Conservation (phyloP, 2,797 vertebrate species). For the Falco biarmicus region DNA sequence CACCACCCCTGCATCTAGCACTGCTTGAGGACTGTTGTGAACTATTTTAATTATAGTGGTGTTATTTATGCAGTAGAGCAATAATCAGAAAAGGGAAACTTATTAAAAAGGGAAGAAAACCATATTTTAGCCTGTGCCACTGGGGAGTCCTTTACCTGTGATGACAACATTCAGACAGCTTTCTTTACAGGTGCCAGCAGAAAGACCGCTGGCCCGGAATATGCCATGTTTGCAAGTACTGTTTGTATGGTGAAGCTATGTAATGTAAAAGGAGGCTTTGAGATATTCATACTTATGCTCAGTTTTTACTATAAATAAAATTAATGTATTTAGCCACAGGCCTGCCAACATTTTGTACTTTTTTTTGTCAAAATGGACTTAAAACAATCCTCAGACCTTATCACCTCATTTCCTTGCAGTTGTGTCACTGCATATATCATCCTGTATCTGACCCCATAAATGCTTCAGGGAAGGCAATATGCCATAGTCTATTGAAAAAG, state of each 20-base stretch:
- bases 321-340: not conserved
- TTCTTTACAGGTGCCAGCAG: not conserved
- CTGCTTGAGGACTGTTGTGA: not conserved
- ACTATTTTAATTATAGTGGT: not conserved
- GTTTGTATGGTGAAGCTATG: not conserved
- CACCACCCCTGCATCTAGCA: not conserved
- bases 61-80: not conserved
- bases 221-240: not conserved
- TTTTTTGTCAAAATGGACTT: not conserved
- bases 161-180: not conserved
- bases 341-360: not conserved
- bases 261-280: not conserved
- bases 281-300: not conserved
- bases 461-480: not conserved
- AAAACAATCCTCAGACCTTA: not conserved
- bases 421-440: not conserved
- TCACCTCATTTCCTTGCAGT: not conserved
- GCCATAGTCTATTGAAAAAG: not conserved
- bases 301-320: not conserved
- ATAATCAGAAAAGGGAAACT: not conserved
- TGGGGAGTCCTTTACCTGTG: not conserved
- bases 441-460: not conserved
- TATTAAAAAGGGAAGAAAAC: not conserved
- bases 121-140: not conserved
- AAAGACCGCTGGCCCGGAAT: not conserved